Conservation (phyloP, 2,888 invertebrate species). For the Sycophila texana region DNA sequence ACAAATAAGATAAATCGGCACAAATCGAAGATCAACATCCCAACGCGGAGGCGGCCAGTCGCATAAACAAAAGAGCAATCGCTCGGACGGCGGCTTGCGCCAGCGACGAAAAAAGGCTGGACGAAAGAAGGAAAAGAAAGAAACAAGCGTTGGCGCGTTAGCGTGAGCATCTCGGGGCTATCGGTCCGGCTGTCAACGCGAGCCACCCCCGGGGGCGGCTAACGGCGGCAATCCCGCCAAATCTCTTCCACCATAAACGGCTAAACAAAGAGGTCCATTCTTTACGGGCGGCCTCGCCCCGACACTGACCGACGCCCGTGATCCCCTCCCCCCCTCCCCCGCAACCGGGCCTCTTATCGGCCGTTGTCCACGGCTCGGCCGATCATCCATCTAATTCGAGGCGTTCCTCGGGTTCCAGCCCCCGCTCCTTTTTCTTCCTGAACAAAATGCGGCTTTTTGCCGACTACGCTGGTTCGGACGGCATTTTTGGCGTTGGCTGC, state of each 20-base stretch:
- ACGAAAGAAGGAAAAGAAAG: conserved; percentile 53
- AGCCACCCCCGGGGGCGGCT: conserved; percentile 38
- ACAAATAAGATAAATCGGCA: background rate
- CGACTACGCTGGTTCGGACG: no score
- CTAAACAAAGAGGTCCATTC: conserved; percentile 76
- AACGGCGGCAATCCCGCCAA: conserved; percentile 72
- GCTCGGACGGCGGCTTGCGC: background rate
- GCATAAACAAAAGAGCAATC: conserved; percentile 23
- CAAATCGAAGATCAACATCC: background rate
- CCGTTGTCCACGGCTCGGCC: conserved; percentile 71
- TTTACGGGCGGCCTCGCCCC: conserved; percentile 64
- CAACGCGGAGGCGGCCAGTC: background rate
- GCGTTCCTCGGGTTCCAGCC: conserved; percentile 27
- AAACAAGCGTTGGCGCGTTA: conserved; percentile 63
- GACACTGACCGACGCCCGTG: conserved; percentile 44
- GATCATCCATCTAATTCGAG: conserved; percentile 74
- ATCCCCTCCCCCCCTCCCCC: conserved; percentile 58
- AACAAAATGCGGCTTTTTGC: conserved; percentile 33
- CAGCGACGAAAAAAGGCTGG: background rate
- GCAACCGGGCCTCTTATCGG: conserved; percentile 68
- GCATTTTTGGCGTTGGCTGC: background rate
- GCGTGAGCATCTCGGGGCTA: conserved; percentile 62
- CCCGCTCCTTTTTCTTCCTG: conserved; percentile 16
- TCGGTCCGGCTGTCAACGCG: conserved; percentile 54
- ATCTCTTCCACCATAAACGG: conserved; percentile 75